Conservation (phyloP, 2,888 invertebrate genomes). For the Sepioteuthis lessoniana region DNA sequence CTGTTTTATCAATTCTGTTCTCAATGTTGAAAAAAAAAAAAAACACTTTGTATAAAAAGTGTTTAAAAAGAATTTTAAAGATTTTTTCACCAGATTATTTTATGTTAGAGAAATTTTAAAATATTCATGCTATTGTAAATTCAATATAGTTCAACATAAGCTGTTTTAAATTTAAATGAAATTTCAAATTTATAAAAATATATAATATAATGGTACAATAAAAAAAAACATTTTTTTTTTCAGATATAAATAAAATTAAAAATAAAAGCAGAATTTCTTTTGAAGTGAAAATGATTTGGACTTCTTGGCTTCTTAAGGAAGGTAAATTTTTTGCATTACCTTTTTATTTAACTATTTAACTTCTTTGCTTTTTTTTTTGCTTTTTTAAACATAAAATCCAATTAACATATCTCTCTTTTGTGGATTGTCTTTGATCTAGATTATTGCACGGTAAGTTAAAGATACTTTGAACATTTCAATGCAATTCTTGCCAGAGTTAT, state of each 20-base stretch:
- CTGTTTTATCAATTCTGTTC: no score
- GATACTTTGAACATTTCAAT: neutral
- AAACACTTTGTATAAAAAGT: no score
- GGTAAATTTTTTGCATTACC: neutral
- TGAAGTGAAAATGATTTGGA: neutral
- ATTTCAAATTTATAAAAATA: neutral
- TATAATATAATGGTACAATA: neutral
- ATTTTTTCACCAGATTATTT: neutral
- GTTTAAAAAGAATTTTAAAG: neutral
- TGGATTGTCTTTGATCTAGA: constrained; percentile 17
- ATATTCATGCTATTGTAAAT: neutral
- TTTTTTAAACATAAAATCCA: neutral
- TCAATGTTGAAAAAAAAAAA: no score
- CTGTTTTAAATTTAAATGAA: constrained; percentile 8
- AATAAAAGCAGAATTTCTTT: neutral
- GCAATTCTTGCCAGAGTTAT: neutral
- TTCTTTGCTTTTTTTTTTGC: no score
- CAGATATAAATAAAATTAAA: neutral
- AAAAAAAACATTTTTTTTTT: no score
- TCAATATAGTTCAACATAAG: constrained; percentile 10
- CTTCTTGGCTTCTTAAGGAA: neutral
- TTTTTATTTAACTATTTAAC: no score
- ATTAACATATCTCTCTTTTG: constrained; percentile 4
- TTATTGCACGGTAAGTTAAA: neutral
- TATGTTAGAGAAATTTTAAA: neutral